Conservation (phyloP, 2,888 invertebrate genomes). For the Cataglyphis albicans region DNA sequence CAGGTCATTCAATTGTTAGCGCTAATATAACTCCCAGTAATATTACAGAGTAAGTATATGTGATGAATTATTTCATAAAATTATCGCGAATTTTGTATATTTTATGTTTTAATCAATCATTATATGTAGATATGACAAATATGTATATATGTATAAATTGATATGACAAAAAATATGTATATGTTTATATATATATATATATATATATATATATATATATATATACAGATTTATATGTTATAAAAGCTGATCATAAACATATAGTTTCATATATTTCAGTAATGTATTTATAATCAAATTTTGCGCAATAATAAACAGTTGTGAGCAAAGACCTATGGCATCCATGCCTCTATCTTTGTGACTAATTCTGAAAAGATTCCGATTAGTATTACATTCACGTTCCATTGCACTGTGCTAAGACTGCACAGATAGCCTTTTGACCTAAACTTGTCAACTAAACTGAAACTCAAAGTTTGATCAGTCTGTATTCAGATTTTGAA, state of each 20-base stretch:
- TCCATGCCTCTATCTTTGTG: constrained; percentile 57
- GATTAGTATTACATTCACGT: constrained; percentile 69
- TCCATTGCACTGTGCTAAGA: constrained; percentile 62
- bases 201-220: not conserved
- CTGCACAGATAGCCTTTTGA: constrained; percentile 77
- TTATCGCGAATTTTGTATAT: not conserved
- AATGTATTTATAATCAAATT: constrained; percentile 4
- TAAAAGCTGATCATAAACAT: not conserved
- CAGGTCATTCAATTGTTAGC: constrained; percentile 90
- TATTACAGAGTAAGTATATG: constrained; percentile 85
- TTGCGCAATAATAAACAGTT: constrained; percentile 26
- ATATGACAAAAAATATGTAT: too few species aligned
- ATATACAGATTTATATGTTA: not conserved
- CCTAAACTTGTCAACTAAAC: constrained; percentile 74
- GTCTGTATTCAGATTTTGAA: constrained; percentile 77
- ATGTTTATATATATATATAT: too few species aligned
- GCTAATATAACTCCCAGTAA: constrained; percentile 88
- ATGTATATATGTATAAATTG: not conserved
- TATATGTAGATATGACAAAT: not conserved
- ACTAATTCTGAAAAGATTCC: constrained; percentile 72
- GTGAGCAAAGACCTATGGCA: constrained; percentile 20
- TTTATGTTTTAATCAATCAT: constrained; percentile 1
- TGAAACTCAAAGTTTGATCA: constrained; percentile 75
- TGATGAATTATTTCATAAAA: not conserved
- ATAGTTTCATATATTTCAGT: not conserved